Evolutionary conservation across 2,888 invertebrate species (phyloP).

Genomic region (Caenorhabditis drosophilae): DNA sequence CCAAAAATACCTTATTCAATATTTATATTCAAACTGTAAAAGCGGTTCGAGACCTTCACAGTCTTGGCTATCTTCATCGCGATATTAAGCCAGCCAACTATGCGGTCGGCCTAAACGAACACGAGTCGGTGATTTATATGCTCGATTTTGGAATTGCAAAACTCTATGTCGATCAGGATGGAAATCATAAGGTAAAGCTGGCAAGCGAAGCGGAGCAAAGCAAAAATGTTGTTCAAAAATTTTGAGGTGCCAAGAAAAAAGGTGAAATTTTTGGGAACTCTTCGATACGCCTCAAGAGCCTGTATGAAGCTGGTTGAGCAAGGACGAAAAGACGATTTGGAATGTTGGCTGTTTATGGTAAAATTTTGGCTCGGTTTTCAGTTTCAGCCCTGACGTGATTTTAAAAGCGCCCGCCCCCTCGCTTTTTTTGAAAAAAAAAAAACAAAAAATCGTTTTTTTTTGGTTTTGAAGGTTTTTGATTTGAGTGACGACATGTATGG

Average conservation of each 20-base stretch:
- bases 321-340: constrained; percentile 47
- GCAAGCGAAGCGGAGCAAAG: too few species aligned
- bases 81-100: constrained; percentile 48
- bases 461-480: constrained; percentile 27
- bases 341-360: constrained; percentile 46
- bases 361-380: background rate
- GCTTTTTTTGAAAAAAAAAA: too few species aligned
- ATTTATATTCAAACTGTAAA: constrained; percentile 32
- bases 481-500: constrained; percentile 35
- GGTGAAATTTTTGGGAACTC: constrained; percentile 48
- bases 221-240: too few species aligned
- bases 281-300: constrained; percentile 40
- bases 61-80: constrained; percentile 43
- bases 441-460: too few species aligned
- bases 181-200: constrained; percentile 16
- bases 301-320: constrained; percentile 44
- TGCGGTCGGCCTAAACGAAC: constrained; percentile 28
- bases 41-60: constrained; percentile 34
- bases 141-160: constrained; percentile 39
- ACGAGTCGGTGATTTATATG: constrained; percentile 30
- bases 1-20: constrained; percentile 29
- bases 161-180: constrained; percentile 22
- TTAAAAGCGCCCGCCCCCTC: background rate
- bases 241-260: constrained; percentile 25
- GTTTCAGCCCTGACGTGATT: background rate